Conservation (phyloP, 2,888 invertebrate species). For the Synergus itoensis region DNA sequence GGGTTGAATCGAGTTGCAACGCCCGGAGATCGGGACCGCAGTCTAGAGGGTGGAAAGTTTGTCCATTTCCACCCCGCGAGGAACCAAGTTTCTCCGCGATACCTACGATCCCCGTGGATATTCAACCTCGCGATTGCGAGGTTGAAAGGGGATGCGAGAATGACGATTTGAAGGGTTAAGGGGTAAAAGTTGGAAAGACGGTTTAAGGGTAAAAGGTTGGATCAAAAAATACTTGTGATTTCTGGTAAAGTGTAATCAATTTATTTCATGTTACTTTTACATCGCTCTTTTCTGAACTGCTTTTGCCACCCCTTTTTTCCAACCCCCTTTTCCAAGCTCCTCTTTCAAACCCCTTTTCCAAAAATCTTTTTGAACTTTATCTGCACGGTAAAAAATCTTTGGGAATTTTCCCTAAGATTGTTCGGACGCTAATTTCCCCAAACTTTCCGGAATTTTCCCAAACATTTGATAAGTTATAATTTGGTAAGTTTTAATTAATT, state of each 20-base stretch:
- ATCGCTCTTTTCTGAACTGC: too few species aligned
- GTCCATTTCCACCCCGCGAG: slow-evolving; percentile 71
- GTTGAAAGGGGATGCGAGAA: not conserved
- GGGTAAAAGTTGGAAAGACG: not conserved
- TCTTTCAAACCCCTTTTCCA: too few species aligned
- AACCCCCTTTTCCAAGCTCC: too few species aligned
- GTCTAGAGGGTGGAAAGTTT: slow-evolving; percentile 64
- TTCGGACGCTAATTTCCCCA: too few species aligned
- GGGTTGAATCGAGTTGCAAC: slow-evolving; percentile 56
- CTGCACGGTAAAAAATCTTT: too few species aligned
- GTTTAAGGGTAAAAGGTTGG: slow-evolving; percentile 15
- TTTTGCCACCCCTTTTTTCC: too few species aligned
- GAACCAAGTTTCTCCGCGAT: slow-evolving; percentile 61
- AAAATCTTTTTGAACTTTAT: too few species aligned
- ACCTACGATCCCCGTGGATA: slow-evolving; percentile 57
- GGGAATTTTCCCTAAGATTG: too few species aligned
- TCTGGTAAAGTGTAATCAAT: not conserved
- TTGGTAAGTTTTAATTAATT: too few species aligned
- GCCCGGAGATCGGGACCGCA: slow-evolving; percentile 44
- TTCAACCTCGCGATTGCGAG: not conserved
- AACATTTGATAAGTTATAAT: too few species aligned
- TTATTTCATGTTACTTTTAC: too few species aligned
- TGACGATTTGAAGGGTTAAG: not conserved
- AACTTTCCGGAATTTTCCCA: too few species aligned
- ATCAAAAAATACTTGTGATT: slow-evolving; percentile 6